These are phyloP conservation scores for Furcifer pardalis DNA, from an alignment of 2,797 vertebrate species.

Conservation along the genomic window DNA sequence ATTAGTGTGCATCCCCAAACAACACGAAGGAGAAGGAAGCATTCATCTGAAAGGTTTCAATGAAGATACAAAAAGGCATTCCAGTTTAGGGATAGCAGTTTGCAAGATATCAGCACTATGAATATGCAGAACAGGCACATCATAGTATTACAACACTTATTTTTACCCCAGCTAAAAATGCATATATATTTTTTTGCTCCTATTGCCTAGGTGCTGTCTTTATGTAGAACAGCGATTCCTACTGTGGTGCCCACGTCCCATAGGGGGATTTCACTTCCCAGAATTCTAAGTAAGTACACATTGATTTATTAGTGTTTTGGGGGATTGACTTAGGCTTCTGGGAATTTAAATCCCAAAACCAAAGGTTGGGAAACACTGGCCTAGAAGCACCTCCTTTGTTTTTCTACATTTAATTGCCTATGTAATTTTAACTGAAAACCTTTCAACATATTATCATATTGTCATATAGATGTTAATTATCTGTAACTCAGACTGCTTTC, in stretches of 20 bases:
- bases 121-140: neutral
- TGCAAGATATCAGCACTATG: neutral
- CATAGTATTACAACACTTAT: accelerated
- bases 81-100: neutral
- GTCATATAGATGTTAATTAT: neutral
- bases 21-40: too few species aligned
- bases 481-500: neutral
- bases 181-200: accelerated
- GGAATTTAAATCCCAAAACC: too few species aligned
- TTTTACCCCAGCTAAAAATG: neutral
- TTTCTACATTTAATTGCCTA: neutral
- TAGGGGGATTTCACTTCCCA: too few species aligned
- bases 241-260: too few species aligned
- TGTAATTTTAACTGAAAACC: neutral
- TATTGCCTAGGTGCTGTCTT: neutral
- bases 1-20: too few species aligned
- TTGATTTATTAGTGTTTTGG: too few species aligned
- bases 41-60: neutral
- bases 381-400: neutral
- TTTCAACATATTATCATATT: conserved; percentile 10
- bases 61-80: neutral
- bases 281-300: too few species aligned
- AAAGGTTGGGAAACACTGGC: too few species aligned
- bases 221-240: too few species aligned
- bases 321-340: too few species aligned